Base-by-base conservation (phyloP, 2,113 vertebrate species). In the Isichthys henryi region DNA sequence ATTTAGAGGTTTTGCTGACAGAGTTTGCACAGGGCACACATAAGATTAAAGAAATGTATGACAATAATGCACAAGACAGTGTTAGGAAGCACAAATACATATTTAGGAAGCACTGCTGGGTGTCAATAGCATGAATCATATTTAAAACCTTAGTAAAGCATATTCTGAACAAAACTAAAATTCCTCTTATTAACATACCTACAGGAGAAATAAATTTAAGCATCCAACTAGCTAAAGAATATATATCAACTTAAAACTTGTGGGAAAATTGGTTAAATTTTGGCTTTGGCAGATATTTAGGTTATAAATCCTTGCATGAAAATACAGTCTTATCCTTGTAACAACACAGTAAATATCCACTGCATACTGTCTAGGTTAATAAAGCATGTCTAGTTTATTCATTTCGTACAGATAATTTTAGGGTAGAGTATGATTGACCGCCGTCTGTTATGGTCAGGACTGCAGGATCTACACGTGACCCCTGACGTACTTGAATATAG, bases 311-410 rank as follows among this genome's bases (percentile, higher is more conserved):
- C 31, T 88, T 48, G 88, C 46, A 88, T 88, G 87, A 21, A 49
- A 15, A 80, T 77, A 31, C 13, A 31, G 50, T 56, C 50, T 53
- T 56, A 87, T n/a, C 58, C 56, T 8, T 48, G 56, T 21, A 46
- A n/a, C 87, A 27, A 27, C 52, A 43, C 3, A 52, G 19, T 19
- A 88, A 15, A 7, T 74, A 74, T 43, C 1, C 9, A n/a, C 3
- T 19, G 23, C 23, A 43, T 88, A 88, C n/a, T 70, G 15, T 66
- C 27, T 45, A 45, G 52, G 8, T 23, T 62, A 9, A 23, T 56
- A 35, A 35, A 53, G 88, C 88, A 89, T 83, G 88, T 21, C 88
- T 70, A 50, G 62, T 48, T 89, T 56, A 89, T 82, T 88, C 13
- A 52, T 52, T 39, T 39, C 17, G 56, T 50, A 50, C 46, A 49